Base-by-base conservation (phyloP, 2,888 invertebrate genomes). In the Drosophila acutilabella region DNA sequence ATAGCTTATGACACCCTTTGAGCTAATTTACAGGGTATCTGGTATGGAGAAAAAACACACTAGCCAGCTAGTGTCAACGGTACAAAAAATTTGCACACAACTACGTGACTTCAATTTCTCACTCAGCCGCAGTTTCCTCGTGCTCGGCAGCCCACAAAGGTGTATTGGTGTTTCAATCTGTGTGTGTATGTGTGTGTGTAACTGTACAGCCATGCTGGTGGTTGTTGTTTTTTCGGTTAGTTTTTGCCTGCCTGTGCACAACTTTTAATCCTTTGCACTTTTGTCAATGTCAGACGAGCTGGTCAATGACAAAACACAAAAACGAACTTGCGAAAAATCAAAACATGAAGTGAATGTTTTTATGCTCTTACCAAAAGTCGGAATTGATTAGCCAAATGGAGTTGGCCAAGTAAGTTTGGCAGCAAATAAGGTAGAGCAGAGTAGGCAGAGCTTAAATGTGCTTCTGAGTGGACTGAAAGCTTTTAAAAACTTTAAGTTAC, bases 21-120 rank as follows among this genome's bases (percentile, higher is more conserved):
- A 10, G 1, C 13, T 0, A 3, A 10, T n/a, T 20, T 54, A 23
- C 6, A 47, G 57, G 64, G 57, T 57, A 50, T 60, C 2, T 30
- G 4, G 36, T 44, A 23, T 23, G 1, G 41, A 52, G 68, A 73
- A 76, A 64, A 61, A 66, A 68, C 57, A 30, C 30, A 30, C 60
- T 13, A 36, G 13, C 13, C 36, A 36, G 62, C 53, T 62, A 74
- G 69, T 83, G 81, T 74, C 74, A 74, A 74, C 71, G 64, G 57
- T 58, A 79, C 47, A 69, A 71, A 74, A 77, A 81, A 81, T 82
- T 86, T 81, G 80, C 78, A 80, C 73, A 80, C 65, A 80, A 69
- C 70, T 87, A 87, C 87, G 83, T 84, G 87, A 87, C 83, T 84
- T 84, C 80, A 83, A 87, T 86, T 83, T 80, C 87, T 83, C 74